These are phyloP conservation scores for Sthenelais limicola DNA, from an alignment of 2,888 invertebrate genomes.

Conservation along the genomic window DNA sequence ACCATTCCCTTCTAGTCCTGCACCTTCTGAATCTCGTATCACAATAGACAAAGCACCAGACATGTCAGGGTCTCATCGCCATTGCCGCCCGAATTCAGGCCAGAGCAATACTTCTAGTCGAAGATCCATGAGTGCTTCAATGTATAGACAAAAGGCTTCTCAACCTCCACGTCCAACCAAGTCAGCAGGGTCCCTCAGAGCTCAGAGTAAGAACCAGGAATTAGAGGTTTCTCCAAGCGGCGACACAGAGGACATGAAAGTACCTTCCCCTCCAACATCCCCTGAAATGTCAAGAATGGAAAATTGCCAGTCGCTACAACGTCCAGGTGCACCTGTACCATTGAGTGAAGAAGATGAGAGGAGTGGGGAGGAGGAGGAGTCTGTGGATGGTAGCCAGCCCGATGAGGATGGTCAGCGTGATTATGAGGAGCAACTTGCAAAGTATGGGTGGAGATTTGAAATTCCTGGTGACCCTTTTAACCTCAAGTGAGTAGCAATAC, in stretches of 20 bases:
- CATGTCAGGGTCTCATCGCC: background rate
- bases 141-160: background rate
- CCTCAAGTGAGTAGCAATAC: slow-evolving; percentile 68
- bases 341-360: background rate
- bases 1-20: too few species aligned
- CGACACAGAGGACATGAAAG: background rate
- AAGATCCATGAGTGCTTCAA: slow-evolving; percentile 33
- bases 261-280: background rate
- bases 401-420: slow-evolving; percentile 43
- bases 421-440: slow-evolving; percentile 59
- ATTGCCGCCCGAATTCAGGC: too few species aligned
- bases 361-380: background rate
- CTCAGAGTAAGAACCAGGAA: background rate
- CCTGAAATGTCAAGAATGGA: background rate
- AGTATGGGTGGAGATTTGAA: slow-evolving; percentile 67
- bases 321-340: slow-evolving; percentile 32
- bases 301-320: background rate
- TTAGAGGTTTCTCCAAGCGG: background rate
- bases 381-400: background rate
- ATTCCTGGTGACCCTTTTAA: slow-evolving; percentile 67
- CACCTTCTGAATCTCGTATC: too few species aligned
- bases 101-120: too few species aligned
- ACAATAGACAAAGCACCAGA: background rate
- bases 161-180: slow-evolving; percentile 18
- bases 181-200: slow-evolving; percentile 29